A percentile compares a stretch with the other conserved stretches of the same genome.
phyloP scores from a whole-genome alignment of 2,888 invertebrate species.

The Coleophora deauratella region DNA sequence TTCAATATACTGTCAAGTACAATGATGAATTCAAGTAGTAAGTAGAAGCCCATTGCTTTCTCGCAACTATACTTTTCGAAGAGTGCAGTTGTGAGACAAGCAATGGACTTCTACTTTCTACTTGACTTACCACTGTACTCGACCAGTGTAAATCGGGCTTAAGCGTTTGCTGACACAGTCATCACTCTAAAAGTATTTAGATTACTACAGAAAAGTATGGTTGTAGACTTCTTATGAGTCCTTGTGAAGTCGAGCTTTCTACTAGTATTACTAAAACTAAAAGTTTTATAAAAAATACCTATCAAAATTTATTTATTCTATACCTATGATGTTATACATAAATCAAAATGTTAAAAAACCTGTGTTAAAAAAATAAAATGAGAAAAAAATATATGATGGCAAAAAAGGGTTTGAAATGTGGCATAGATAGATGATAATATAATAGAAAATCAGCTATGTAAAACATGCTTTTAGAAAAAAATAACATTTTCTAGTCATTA shows the following conservation, averaged over 20 bases:
- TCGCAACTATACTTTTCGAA: no score
- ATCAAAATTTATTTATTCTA: background rate
- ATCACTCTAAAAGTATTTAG: conserved; percentile 32
- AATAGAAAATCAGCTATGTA: background rate
- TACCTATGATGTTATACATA: background rate
- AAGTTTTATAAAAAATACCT: conserved; percentile 7
- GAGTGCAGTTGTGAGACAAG: no score
- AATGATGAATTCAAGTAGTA: no score
- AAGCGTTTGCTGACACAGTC: conserved; percentile 34
- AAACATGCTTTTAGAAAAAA: background rate
- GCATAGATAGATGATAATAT: background rate
- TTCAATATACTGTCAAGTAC: background rate
- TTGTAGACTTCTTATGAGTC: conserved; percentile 66
- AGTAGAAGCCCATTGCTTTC: no score
- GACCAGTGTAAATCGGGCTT: background rate
- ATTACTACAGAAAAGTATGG: conserved; percentile 35
- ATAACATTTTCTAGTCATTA: no score
- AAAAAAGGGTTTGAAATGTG: conserved; percentile 4
- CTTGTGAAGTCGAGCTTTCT: conserved; percentile 68
- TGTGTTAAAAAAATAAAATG: no score
- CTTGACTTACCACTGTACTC: no score
- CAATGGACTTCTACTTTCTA: no score
- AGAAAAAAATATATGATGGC: background rate
- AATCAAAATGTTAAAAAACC: no score
- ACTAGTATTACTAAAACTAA: conserved; percentile 42